Percentiles rank a stretch among this genome's conserved stretches.
Evolutionary conservation across 2,797 vertebrate species (phyloP).

Genomic region (Eulemur albifrons): DNA sequence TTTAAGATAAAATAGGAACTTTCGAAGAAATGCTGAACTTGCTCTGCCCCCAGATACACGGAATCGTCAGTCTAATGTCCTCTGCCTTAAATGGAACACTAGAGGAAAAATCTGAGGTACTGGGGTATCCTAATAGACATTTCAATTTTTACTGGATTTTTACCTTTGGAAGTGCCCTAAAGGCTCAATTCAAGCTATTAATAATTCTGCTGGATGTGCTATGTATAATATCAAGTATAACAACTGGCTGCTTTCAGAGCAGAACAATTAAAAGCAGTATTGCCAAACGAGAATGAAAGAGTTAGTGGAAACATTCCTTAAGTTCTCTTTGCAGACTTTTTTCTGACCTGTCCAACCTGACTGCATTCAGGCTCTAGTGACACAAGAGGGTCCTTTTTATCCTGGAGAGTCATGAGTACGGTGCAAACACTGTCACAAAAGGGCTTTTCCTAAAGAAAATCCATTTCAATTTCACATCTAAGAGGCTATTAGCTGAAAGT

Average conservation of each 20-base stretch:
- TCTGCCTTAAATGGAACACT: not conserved
- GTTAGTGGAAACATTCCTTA: rapidly evolving
- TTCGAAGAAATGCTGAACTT: not conserved
- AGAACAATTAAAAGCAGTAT: rapidly evolving
- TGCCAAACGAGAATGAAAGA: not conserved
- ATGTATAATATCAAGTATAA: not conserved
- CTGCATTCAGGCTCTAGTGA: not conserved
- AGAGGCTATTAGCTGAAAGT: not conserved
- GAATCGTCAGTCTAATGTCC: not conserved
- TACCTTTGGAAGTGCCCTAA: not conserved
- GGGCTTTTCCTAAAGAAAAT: conserved; percentile 3
- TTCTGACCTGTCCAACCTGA: not conserved
- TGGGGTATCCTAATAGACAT: not conserved
- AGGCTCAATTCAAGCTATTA: not conserved
- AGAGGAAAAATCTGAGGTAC: not conserved
- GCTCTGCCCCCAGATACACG: not conserved
- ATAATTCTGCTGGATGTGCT: not conserved
- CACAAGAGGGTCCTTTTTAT: not conserved
- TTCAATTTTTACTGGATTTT: not conserved
- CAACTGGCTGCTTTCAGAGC: not conserved
- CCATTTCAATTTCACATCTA: not conserved
- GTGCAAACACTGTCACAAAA: not conserved
- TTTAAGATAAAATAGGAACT: conserved; percentile 12
- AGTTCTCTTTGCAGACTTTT: not conserved
- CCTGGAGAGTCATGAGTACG: not conserved